Evolutionary conservation across 2,797 vertebrate species (phyloP).

Genomic region (Lepus townsendii): DNA sequence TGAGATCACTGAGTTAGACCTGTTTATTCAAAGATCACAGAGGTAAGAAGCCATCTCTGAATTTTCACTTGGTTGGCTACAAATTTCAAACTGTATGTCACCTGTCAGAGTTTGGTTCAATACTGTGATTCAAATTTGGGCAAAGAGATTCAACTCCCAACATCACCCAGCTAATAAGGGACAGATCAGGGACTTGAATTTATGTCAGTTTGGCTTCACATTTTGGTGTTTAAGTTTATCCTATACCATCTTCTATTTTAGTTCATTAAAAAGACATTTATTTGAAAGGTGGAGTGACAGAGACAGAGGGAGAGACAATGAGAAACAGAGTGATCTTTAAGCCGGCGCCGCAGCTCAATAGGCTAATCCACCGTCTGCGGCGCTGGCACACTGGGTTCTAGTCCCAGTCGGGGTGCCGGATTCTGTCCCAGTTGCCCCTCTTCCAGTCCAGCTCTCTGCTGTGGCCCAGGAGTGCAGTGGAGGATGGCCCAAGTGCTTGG

Average conservation of each 20-base stretch:
- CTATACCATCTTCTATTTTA: background rate
- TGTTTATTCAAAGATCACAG: background rate
- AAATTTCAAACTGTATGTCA: conserved; percentile 8
- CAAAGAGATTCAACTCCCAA: conserved; percentile 15
- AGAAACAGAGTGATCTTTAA: no score
- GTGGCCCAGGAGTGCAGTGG: no score
- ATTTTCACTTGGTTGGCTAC: background rate
- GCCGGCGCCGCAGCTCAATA: no score
- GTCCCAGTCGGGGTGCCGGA: no score
- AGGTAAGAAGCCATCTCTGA: background rate
- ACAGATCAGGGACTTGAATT: conserved; percentile 15
- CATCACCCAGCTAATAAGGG: background rate
- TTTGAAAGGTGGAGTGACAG: no score
- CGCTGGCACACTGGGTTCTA: no score
- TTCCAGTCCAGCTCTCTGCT: no score
- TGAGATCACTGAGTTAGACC: background rate
- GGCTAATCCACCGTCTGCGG: no score
- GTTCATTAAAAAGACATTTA: no score
- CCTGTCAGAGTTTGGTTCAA: background rate
- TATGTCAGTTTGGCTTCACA: background rate
- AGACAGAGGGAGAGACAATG: no score
- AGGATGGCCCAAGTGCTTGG: no score
- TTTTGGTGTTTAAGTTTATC: background rate
- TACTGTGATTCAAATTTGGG: conserved; percentile 27
- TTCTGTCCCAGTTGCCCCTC: no score